These are phyloP conservation scores for Tetraneura akinire DNA, from an alignment of 1,140 invertebrate species.

Conservation along the genomic window DNA sequence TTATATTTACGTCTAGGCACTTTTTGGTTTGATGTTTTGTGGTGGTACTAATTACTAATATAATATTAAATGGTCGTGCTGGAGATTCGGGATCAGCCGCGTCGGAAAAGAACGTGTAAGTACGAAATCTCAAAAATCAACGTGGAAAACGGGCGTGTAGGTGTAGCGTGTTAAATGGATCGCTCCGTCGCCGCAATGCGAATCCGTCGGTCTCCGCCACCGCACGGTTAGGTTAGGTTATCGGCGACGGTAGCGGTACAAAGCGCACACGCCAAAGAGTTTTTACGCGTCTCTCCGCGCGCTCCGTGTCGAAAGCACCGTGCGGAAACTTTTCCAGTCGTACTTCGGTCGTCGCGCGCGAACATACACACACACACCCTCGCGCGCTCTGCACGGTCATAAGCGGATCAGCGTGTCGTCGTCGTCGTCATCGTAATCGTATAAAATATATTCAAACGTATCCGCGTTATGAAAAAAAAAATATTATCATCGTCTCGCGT, in stretches of 20 bases:
- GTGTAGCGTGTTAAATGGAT: slow-evolving; percentile 34
- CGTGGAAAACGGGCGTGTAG: slow-evolving; percentile 27
- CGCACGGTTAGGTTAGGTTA: no score
- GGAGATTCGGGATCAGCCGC: no score
- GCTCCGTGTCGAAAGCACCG: neutral
- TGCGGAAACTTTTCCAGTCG: slow-evolving; percentile 10
- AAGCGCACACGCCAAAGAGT: neutral
- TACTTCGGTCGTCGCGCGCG: slow-evolving; percentile 16
- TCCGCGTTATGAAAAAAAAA: neutral
- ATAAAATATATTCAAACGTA: neutral
- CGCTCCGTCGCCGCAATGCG: neutral
- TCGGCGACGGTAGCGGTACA: neutral
- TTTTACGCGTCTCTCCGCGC: neutral
- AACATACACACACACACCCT: neutral
- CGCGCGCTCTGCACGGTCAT: no score
- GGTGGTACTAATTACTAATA: no score
- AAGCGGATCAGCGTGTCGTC: neutral
- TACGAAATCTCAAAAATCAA: slow-evolving; percentile 28
- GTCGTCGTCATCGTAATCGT: neutral
- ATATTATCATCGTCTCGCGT: neutral
- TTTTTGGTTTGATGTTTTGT: no score
- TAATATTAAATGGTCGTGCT: no score
- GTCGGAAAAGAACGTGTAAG: neutral
- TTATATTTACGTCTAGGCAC: no score
- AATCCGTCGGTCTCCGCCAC: no score